These are phyloP conservation scores for Nasua narica DNA, from an alignment of 2,797 vertebrate species.

Conservation along the genomic window DNA sequence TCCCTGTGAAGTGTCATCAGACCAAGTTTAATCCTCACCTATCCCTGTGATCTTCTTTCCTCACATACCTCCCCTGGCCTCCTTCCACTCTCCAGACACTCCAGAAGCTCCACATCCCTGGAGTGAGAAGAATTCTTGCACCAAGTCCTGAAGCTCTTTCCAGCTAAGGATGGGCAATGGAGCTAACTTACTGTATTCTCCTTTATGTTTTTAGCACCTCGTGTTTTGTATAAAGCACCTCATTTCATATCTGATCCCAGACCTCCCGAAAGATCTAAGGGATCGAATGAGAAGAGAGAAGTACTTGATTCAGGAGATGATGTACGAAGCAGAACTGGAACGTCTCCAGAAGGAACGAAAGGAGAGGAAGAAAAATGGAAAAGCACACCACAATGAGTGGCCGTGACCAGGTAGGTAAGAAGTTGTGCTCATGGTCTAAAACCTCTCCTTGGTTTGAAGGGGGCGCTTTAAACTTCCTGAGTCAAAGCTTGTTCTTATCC, in stretches of 20 bases:
- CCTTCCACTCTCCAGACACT: not conserved
- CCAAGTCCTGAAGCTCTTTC: not conserved
- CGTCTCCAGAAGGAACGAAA: constrained; percentile 88
- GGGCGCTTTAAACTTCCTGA: fast-evolving
- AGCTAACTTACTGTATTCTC: constrained; percentile 54
- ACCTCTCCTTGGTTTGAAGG: not conserved
- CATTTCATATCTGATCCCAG: constrained; percentile 91
- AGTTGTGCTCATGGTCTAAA: fast-evolving
- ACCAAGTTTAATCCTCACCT: not conserved
- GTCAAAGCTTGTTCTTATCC: not conserved
- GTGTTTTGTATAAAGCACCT: constrained; percentile 91
- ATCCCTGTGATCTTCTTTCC: not conserved
- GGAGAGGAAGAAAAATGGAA: constrained; percentile 87
- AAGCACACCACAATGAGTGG: constrained; percentile 89
- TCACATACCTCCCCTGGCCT: not conserved
- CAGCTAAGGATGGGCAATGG: not conserved
- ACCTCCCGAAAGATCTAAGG: constrained; percentile 89
- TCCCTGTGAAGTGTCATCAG: not conserved
- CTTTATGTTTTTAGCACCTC: constrained; percentile 85
- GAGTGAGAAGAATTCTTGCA: not conserved
- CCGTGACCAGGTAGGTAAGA: constrained; percentile 80
- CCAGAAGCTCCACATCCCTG: not conserved
- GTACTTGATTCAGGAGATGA: constrained; percentile 91
- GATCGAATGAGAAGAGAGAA: constrained; percentile 91
- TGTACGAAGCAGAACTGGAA: constrained; percentile 90